Percentiles rank a stretch among this genome's conserved stretches.
Evolutionary conservation across 2,888 invertebrate species (phyloP).

Genomic region (Athetis lepigone): DNA sequence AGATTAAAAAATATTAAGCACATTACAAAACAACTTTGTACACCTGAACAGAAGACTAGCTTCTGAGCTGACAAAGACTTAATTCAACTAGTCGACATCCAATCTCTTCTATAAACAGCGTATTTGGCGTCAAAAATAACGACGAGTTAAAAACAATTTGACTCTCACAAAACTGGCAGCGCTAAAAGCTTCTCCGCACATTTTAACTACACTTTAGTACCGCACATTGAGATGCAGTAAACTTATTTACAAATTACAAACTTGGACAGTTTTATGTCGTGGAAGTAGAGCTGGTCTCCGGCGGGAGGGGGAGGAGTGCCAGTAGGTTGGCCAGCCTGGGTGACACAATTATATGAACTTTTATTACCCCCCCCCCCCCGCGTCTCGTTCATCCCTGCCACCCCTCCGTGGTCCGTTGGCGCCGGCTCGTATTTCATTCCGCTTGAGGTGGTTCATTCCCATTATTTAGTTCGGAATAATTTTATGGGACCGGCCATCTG

Average conservation of each 20-base stretch:
- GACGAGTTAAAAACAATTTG: not conserved
- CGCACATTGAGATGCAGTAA: slow-evolving; percentile 20
- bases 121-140: not conserved
- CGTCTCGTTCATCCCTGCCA: not conserved
- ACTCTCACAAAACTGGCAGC: not conserved
- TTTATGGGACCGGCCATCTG: slow-evolving; percentile 51
- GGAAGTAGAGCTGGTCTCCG: slow-evolving; percentile 4
- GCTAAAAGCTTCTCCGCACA: slow-evolving; percentile 27
- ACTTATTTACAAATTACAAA: slow-evolving; percentile 42
- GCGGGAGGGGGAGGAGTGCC: slow-evolving; percentile 3
- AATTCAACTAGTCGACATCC: not conserved
- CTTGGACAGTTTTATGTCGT: slow-evolving; percentile 32
- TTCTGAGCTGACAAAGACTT: not conserved
- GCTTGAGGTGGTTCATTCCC: slow-evolving; percentile 48
- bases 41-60: not conserved
- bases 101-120: not conserved
- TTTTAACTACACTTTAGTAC: slow-evolving; percentile 11
- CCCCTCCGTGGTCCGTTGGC: slow-evolving; percentile 17
- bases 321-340: slow-evolving; percentile 25
- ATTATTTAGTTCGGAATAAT: slow-evolving; percentile 53
- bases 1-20: not conserved
- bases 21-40: not conserved
- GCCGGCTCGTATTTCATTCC: slow-evolving; percentile 51
- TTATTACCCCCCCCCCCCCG: slow-evolving; percentile 23
- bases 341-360: slow-evolving; percentile 49